Percentiles rank a stretch among this genome's conserved stretches.
These are phyloP conservation scores for Atlantisia rogersi DNA, from an alignment of 2,113 vertebrate species.

Conservation along the genomic window DNA sequence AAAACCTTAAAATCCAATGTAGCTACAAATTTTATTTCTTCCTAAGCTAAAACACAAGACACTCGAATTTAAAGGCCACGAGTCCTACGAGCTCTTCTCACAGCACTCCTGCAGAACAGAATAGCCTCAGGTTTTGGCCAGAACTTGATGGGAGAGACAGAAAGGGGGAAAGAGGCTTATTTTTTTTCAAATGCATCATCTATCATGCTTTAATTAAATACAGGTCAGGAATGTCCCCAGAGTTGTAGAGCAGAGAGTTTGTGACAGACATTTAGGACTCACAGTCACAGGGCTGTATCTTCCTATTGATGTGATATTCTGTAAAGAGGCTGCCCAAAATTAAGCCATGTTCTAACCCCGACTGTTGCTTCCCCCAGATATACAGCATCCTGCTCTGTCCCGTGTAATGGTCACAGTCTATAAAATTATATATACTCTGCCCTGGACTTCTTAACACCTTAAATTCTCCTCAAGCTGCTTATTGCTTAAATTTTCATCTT, in stretches of 20 bases:
- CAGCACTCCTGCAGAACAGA: background rate
- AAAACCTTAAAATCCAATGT: background rate
- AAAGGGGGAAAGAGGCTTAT: background rate
- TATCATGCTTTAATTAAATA: slow-evolving; percentile 10
- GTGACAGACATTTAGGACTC: background rate
- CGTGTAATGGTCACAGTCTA: background rate
- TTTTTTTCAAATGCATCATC: background rate
- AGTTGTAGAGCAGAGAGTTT: background rate
- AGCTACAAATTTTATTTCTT: background rate
- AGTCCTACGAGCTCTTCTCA: background rate
- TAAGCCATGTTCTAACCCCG: background rate
- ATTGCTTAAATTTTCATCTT: background rate
- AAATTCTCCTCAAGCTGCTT: background rate
- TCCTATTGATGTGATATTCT: background rate
- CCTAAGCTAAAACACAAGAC: background rate
- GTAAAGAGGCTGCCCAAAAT: background rate
- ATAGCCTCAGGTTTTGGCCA: slow-evolving; percentile 1
- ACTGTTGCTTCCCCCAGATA: background rate
- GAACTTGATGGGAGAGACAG: background rate
- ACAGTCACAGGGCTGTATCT: background rate
- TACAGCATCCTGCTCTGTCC: background rate
- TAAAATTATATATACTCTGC: background rate
- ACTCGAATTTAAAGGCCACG: background rate
- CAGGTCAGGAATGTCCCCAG: background rate
- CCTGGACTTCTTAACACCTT: background rate